Evolutionary conservation across 1,140 invertebrate genomes (phyloP), one percentile per base, ranked within the genome.

Genomic region (Rhyzopertha dominica): DNA sequence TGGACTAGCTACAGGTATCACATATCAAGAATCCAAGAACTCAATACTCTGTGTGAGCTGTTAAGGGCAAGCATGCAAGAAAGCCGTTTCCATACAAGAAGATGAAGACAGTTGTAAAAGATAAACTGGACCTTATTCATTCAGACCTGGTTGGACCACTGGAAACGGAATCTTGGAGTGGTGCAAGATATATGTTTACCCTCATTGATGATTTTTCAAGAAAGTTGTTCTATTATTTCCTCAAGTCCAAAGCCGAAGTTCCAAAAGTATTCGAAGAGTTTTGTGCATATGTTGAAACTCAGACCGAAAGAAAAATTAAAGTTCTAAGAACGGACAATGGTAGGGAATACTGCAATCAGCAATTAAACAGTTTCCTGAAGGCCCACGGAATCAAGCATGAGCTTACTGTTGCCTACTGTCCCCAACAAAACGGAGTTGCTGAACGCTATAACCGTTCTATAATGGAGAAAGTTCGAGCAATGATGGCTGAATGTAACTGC

Each of bases 141-240:
- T 29, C 47, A 17, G 50, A 56, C 29, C 16, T 55, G 9, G 17
- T 20, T 8, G 50, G 47, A 8, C 47, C 51, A 7, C 50, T 56
- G 43, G 39, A 40, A 31, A 20, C 36, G 10, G 38, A 26, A 13
- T 54, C 48, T 8, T 39, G 24, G 25, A 28, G 59, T 43, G 56
- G 57, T 16, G 48, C 55, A 17, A 53, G 43, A 9, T 72, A 70
- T 38, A 53, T 68, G 37, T 28, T 71, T 8, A 58, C 55, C 1
- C 52, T 71, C 5, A 63, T 66, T 36, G 68, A 72, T 54, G 66
- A 71, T 30, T 49, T 32, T 22, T 56, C 62, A 2, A 54, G 59
- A 26, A 66, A 63, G 41, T 46, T 22, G 67, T 65, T 46, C 32
- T 60, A 20, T 14, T 68, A 63, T 45, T 62, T 69, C 32, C 35